Evolutionary conservation across 2,888 invertebrate species (phyloP).

Genomic region (Thymelicus sylvestris): DNA sequence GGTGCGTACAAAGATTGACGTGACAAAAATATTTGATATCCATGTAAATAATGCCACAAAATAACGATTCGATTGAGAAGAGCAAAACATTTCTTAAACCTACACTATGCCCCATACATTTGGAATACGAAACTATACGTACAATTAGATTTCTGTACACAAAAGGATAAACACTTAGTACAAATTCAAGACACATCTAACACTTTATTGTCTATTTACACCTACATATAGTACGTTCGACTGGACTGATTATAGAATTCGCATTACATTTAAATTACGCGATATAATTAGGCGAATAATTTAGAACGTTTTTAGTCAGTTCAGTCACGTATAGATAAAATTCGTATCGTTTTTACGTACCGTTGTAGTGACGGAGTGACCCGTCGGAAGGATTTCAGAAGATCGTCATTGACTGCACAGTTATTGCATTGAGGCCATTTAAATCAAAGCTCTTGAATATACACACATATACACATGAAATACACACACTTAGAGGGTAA

Average conservation of each 20-base stretch:
- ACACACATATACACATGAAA: too few relatives aligned
- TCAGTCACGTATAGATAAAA: constrained; percentile 25
- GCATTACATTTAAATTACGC: constrained; percentile 19
- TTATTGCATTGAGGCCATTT: constrained; percentile 6
- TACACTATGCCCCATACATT: constrained; percentile 34
- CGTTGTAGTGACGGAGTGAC: too few relatives aligned
- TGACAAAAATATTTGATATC: constrained; percentile 33
- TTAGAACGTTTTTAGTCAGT: constrained; percentile 18
- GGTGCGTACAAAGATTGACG: constrained; percentile 24
- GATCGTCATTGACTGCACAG: too few relatives aligned
- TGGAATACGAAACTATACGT: constrained; percentile 33
- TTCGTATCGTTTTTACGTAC: constrained; percentile 21
- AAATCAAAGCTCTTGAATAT: too few relatives aligned
- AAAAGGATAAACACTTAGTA: constrained; percentile 33
- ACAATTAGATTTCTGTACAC: constrained; percentile 38
- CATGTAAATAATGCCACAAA: constrained; percentile 37
- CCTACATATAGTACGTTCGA: constrained; percentile 61
- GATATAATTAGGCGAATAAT: constrained; percentile 3
- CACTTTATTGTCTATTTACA: constrained; percentile 76
- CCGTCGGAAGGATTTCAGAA: too few relatives aligned
- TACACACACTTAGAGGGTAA: too few relatives aligned
- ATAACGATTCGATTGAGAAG: constrained; percentile 27
- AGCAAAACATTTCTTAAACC: constrained; percentile 35
- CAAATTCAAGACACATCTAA: constrained; percentile 48
- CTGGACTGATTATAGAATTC: constrained; percentile 48